Conservation (phyloP, 37 sponge, comb jelly and placozoan species). For the Trichoplax adhaerens region DNA sequence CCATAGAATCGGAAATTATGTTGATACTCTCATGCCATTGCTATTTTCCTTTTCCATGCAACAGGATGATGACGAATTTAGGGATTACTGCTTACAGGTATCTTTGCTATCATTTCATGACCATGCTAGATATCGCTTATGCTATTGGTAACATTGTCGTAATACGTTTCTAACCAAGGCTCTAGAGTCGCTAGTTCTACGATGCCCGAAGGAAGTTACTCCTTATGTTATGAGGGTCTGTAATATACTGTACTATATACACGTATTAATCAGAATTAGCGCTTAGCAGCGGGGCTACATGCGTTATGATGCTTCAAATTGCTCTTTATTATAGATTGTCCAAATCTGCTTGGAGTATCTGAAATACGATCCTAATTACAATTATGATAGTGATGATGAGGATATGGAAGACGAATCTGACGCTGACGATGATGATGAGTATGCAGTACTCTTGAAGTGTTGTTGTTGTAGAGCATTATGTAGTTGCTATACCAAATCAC, state of each 20-base stretch:
- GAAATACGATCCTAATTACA: conserved; percentile 95
- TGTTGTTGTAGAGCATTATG: neutral
- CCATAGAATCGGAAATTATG: conserved; percentile 51
- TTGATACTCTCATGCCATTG: conserved; percentile 54
- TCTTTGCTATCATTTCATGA: neutral
- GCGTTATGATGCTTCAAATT: neutral
- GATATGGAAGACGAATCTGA: conserved; percentile 21
- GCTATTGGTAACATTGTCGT: neutral
- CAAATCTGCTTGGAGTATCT: conserved; percentile 49
- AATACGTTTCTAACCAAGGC: conserved; percentile 22
- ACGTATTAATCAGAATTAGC: too few species aligned
- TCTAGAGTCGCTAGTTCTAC: conserved; percentile 58
- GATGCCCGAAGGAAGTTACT: conserved; percentile 85
- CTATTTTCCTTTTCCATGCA: conserved; percentile 42
- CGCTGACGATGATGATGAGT: neutral
- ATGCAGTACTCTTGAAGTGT: neutral
- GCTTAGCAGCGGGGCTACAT: neutral
- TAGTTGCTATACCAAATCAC: neutral
- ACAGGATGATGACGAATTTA: conserved; percentile 70
- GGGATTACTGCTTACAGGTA: conserved; percentile 79
- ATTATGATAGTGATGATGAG: conserved; percentile 72
- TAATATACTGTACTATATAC: neutral
- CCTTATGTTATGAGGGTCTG: conserved; percentile 52
- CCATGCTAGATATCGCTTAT: neutral
- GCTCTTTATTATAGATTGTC: conserved; percentile 34